Base-by-base conservation (phyloP, 2,113 vertebrate species). In the Leptobrachium ailaonicum region DNA sequence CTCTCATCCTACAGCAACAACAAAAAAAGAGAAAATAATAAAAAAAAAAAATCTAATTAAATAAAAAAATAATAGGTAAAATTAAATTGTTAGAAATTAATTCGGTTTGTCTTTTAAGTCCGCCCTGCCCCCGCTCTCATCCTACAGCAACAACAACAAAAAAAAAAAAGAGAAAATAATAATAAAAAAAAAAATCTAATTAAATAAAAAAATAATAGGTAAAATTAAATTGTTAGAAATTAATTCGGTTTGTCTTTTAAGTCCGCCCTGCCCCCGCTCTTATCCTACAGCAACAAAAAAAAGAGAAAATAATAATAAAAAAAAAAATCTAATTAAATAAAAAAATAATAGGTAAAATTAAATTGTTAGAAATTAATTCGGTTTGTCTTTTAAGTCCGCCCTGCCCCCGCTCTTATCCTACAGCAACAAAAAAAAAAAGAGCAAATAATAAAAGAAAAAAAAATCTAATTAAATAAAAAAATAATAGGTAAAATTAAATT, bases 11-110 rank as follows among this genome's bases (percentile, higher is more conserved):
- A 60, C 9, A 60, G 13, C 13, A 60, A 60, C 3, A 60, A 13
- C 4, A 60, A 60, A 12, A 60, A 3, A 60, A 60, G 13, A 50
- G 8, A 8, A 32, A 1, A 50, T 20, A 56, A 60, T 47, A 44
- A 11, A 54, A 67, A 47, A 9, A 20, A 43, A 43, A 67, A 32
- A 32, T 32, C 20, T 32, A 32, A 32, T 32, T 32, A 32, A 47
- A 10, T 64, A 40, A 62, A 73, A 60, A 32, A 32, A 32, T 41
- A 53, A 60, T 62, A 74, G 11, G 60, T 60, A 74, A 74, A 60
- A 54, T 60, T 11, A 74, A 74, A 62, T 75, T 41, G 45, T 63
- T 53, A 43, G 40, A 64, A 77, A 71, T 63, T 41, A 64, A 79
- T 79, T 53, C 32, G 9, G 13, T 60, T 10, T 32, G 20, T 32